Base-by-base conservation (phyloP, 2,888 invertebrate species). In the Xylota segnis region DNA sequence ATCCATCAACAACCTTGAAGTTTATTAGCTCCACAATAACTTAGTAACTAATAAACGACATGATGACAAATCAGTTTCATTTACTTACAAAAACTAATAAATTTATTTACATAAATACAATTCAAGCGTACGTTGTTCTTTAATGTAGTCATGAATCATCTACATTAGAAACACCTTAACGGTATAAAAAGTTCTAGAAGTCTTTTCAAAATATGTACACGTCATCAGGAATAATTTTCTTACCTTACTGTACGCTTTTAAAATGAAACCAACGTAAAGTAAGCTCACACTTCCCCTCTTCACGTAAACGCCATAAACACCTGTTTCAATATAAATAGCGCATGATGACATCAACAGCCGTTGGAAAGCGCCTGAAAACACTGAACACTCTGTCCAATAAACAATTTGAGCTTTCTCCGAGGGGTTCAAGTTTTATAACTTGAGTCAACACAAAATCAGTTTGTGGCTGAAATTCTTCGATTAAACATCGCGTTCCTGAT, bases 391-490 rank as follows among this genome's bases (percentile, higher is more conserved):
- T 37, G 27, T 34, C 59, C 37, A 61, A 43, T 34, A 34, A n/a
- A 18, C 9, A n/a, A n/a, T 52, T 18, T 18, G 32, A 63, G 78
- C 78, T 78, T 65, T 77, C 45, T 4, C 4, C 40, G 32, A 5
- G 14, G 0, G 5, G 29, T 63, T 50, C 27, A 65, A 47, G 63
- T 70, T 70, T 68, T 47, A 1, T 23, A 16, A 47, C n/a, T 50
- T 37, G 4, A 75, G 40, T 50, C 61, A 70, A 47, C 23, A 27
- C 1, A 12, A 66, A 61, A 5, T 87, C 83, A 88, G 88, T 88
- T 68, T 74, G 27, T 71, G 52, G 27, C 45, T 74, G 68, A 83
- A 82, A 78, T 83, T 88, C 75, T 61, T 58, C 45, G 79, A 79
- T 75, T 84, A 23, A 59, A 71, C 75, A 63, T 75, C 65, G 50